These are phyloP conservation scores for Tetragonisca angustula DNA, from an alignment of 2,888 invertebrate species.

Conservation along the genomic window DNA sequence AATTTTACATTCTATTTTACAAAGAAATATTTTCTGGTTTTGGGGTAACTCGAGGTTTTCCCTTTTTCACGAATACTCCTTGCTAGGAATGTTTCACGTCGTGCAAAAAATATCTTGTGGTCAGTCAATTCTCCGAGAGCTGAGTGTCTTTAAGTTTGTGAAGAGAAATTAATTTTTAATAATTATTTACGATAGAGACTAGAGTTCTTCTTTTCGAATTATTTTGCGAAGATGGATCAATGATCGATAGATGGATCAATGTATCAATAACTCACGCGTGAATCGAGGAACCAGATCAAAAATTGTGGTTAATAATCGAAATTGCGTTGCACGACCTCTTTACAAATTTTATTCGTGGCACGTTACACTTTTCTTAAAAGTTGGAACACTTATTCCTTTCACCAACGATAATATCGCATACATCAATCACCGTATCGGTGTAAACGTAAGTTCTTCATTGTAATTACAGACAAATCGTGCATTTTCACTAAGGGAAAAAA, in stretches of 20 bases:
- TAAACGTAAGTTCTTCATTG: conserved; percentile 30
- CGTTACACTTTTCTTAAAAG: conserved; percentile 34
- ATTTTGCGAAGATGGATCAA: too few species aligned
- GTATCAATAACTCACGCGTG: too few species aligned
- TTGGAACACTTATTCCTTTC: conserved; percentile 59
- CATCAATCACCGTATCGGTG: conserved; percentile 48
- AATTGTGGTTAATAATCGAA: not conserved
- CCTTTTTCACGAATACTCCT: not conserved
- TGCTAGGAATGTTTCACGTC: not conserved
- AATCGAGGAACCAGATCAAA: too few species aligned
- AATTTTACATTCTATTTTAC: not conserved
- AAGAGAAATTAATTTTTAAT: too few species aligned
- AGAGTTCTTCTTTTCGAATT: too few species aligned
- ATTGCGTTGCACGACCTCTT: conserved; percentile 7
- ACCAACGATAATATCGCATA: conserved; percentile 38
- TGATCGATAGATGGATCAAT: too few species aligned
- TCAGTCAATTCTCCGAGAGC: too few species aligned
- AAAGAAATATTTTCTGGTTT: too few species aligned
- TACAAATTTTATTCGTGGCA: conserved; percentile 21
- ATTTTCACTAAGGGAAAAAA: conserved; percentile 1
- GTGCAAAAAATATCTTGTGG: not conserved
- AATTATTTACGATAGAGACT: too few species aligned
- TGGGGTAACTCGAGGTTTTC: too few species aligned
- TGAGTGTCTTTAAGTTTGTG: too few species aligned
- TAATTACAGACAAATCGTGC: not conserved